Conservation (phyloP, 1,140 invertebrate genomes). For the Eubasilissa regina region DNA sequence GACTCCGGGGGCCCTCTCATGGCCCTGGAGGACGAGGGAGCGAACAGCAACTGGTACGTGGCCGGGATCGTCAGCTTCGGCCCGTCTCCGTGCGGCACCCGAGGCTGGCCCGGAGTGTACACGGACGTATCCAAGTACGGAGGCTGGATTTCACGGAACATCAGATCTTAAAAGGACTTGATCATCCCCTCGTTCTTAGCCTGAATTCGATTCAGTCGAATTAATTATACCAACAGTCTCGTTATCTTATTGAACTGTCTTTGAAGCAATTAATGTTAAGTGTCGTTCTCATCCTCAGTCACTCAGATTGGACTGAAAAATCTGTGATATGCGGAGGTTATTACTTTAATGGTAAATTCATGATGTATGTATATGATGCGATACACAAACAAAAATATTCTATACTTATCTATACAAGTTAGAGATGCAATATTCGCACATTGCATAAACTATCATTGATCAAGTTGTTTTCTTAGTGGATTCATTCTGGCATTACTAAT, state of each 20-base stretch:
- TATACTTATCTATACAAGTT: no score
- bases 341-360: background rate
- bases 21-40: slow-evolving; percentile 72
- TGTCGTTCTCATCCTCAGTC: background rate
- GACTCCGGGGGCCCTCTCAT: slow-evolving; percentile 82
- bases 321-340: background rate
- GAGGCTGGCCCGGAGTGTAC: slow-evolving; percentile 75
- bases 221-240: background rate
- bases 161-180: slow-evolving; percentile 32
- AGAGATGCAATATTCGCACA: no score
- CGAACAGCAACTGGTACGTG: slow-evolving; percentile 29
- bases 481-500: no score
- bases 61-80: slow-evolving; percentile 77
- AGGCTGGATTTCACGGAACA: slow-evolving; percentile 72
- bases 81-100: slow-evolving; percentile 70
- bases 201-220: background rate
- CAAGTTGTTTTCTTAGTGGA: no score
- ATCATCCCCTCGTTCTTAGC: background rate
- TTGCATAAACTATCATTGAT: no score
- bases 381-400: no score
- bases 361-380: no score
- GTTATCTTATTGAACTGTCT: background rate
- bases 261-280: background rate
- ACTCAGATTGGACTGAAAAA: background rate
- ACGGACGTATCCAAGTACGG: slow-evolving; percentile 73